Conservation (phyloP, 2,888 invertebrate genomes). For the Apodemia duryi region DNA sequence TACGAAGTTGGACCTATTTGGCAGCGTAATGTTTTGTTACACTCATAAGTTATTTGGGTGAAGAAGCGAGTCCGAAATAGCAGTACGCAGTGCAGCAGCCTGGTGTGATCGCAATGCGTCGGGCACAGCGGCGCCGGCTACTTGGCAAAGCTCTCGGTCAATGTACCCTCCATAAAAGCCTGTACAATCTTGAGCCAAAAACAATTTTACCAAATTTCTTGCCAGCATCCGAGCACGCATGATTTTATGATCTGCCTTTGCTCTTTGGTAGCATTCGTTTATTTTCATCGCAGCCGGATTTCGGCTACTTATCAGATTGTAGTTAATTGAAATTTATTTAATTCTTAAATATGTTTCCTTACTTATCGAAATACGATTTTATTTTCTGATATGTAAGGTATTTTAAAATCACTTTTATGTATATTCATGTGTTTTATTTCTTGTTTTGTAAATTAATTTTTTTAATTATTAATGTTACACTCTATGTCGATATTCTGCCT, state of each 20-base stretch:
- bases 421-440: background rate
- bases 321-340: slow-evolving; percentile 11
- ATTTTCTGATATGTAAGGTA: background rate
- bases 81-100: slow-evolving; percentile 69
- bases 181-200: slow-evolving; percentile 62
- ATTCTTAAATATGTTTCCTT: background rate
- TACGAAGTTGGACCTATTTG: slow-evolving; percentile 51
- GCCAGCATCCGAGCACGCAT: slow-evolving; percentile 68
- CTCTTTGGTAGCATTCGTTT: slow-evolving; percentile 48
- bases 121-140: slow-evolving; percentile 70
- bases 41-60: slow-evolving; percentile 56
- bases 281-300: slow-evolving; percentile 38
- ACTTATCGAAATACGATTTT: background rate
- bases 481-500: too few species aligned
- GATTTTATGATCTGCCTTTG: slow-evolving; percentile 65
- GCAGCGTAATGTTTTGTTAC: slow-evolving; percentile 53
- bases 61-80: slow-evolving; percentile 52
- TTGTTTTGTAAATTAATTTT: too few species aligned
- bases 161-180: slow-evolving; percentile 73
- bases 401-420: background rate
- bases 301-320: slow-evolving; percentile 12
- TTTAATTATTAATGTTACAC: too few species aligned
- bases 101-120: slow-evolving; percentile 62
- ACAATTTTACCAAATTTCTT: slow-evolving; percentile 76
- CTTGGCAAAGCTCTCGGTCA: slow-evolving; percentile 74